Base-by-base conservation (phyloP, 2,797 vertebrate genomes). In the Carduelis carduelis region DNA sequence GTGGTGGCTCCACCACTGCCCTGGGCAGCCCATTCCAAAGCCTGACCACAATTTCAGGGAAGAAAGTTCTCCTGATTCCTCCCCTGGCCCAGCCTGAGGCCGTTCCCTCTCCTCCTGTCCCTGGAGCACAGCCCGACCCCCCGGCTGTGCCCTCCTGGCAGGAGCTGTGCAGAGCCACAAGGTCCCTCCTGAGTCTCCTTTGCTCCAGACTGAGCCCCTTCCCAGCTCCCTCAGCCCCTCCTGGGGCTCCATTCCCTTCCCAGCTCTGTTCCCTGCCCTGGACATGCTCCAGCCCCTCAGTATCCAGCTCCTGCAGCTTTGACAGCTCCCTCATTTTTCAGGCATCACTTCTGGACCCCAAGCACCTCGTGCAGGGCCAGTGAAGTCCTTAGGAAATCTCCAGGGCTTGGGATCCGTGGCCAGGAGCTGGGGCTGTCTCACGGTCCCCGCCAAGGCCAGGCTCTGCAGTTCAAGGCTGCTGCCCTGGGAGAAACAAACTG, bases 311-410 rank as follows among this genome's bases (percentile, higher is more conserved):
- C 16, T 70, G 32, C 34, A 44, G 24, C 34, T 79, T 68, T 68
- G 39, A 39, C 64, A 24, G 55, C 16, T 53, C 11, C 12, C 19
- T 49, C 5, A 2, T 68, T 85, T 68, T 82, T 61, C 59, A 20
- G 3, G 27, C 37, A 15, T 82, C 4, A 1, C 39, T 52, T 61
- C 11, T 80, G 72, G 50, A 64, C 12, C 16, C 11, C 0, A 1
- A 47, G 41, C 5, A 10, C 56, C 24, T 89, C 0, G 0, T 66
- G 32, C 18, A 16, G 0, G 3, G 49, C 4, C 2, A 1, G 13
- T 23, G 26, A 49, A 41, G 22, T 27, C 63, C 44, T 14, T 15
- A 14, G 4, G 55, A 27, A 41, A 28, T 32, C 26, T 47, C 14
- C 10, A 13, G 37, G 35, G 28, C 16, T 44, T 15, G 50, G 37